Evolutionary conservation across 1,140 invertebrate species (phyloP), one percentile per base, ranked within the genome.

Genomic region (Drosophila tani): DNA sequence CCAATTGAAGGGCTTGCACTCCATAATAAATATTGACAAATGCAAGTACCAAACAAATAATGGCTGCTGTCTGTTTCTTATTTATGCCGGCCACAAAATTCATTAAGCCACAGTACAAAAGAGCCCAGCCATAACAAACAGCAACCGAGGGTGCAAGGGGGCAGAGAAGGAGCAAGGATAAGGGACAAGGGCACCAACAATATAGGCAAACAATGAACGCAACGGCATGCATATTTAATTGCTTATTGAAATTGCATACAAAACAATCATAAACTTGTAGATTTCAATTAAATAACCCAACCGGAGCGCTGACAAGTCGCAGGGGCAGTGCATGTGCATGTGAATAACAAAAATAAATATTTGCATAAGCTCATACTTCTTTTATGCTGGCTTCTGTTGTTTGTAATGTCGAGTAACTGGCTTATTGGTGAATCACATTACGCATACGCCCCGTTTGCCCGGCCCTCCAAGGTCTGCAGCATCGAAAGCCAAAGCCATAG

Each of bases 1-100:
- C 41, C n/a, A 29, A 43, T 75, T 40, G 56, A 29, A 51, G 21
- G 69, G 68, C 49, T 32, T 62, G 21, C 41, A 76, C 59, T 66
- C 56, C 56, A 75, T 50, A 60, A 68, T 76, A 79, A 87, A 87
- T 86, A 86, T 86, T 86, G 83, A 86, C 80, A 86, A 83, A 70
- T 74, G 51, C 79, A 53, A 65, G 55, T 32, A 63, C 47, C 70
- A 64, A 55, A 60, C 81, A 87, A 87, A 88, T 87, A 87, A 87
- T 87, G 79, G 83, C 77, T 58, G 50, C 19, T 64, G 83, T 60
- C 81, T 84, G 81, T 81, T 69, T 81, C 81, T 87, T 88, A 88
- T 87, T 87, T 87, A 83, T 88, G 77, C 76, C 56, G 66, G 55
- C 51, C 62, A 56, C 81, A 77, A 83, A 79, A 75, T 69, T 58